These are phyloP conservation scores for Drosophila leonis DNA, from an alignment of 2,888 invertebrate genomes.

Conservation along the genomic window DNA sequence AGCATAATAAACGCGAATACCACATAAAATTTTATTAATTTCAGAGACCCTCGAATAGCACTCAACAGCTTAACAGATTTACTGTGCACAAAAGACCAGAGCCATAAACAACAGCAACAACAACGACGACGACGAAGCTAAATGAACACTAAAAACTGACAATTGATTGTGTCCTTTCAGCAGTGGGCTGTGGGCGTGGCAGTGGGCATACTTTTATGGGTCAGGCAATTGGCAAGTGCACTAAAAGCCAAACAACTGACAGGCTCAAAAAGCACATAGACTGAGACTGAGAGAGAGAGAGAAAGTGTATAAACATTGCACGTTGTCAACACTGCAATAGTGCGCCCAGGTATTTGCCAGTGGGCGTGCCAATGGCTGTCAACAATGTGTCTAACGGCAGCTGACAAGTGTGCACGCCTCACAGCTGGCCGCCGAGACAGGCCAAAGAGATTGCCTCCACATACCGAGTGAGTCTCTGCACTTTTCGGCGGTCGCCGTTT, in stretches of 20 bases:
- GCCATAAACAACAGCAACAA: constrained; percentile 48
- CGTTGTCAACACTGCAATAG: constrained; percentile 9
- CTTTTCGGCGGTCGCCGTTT: constrained; percentile 64
- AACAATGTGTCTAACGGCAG: constrained; percentile 72
- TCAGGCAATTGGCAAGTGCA: constrained; percentile 76
- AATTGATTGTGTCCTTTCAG: constrained; percentile 24
- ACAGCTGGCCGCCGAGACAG: constrained; percentile 57
- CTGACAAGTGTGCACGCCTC: constrained; percentile 78
- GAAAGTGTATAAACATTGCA: background rate
- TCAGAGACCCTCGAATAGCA: constrained; percentile 33
- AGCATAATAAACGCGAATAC: constrained; percentile 71
- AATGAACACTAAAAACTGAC: constrained; percentile 39
- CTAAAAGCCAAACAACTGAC: constrained; percentile 76
- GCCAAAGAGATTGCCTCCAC: constrained; percentile 42
- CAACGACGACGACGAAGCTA: constrained; percentile 13
- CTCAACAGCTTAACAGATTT: constrained; percentile 78
- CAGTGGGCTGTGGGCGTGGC: background rate
- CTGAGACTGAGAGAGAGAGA: background rate
- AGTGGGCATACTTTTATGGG: constrained; percentile 61
- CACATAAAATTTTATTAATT: constrained; percentile 77
- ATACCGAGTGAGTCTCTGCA: constrained; percentile 47
- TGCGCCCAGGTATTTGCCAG: constrained; percentile 51
- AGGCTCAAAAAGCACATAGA: constrained; percentile 22
- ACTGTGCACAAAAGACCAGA: constrained; percentile 51
- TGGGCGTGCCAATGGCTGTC: constrained; percentile 58